These are phyloP conservation scores for Clistopyga incitator DNA, from an alignment of 2,888 invertebrate species.

Conservation along the genomic window DNA sequence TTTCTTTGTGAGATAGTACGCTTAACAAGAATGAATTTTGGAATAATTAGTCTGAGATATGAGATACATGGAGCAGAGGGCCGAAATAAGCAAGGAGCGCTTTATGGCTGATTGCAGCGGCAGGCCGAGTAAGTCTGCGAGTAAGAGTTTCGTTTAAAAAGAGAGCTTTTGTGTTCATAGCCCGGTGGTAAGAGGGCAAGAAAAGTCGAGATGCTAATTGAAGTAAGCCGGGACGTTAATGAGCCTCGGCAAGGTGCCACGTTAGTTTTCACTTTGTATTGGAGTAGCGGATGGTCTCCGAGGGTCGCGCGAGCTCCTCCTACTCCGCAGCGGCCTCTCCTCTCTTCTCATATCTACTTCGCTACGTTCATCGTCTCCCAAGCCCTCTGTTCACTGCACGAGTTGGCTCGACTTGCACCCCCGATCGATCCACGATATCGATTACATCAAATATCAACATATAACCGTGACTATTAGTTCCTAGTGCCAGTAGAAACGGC, in stretches of 20 bases:
- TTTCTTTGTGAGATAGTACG: too few species aligned
- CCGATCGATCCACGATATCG: conserved; percentile 63
- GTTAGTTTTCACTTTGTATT: conserved; percentile 57
- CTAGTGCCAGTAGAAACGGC: conserved; percentile 33
- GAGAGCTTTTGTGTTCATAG: conserved; percentile 25
- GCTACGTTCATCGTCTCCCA: not conserved
- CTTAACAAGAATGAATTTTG: too few species aligned
- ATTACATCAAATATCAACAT: conserved; percentile 29
- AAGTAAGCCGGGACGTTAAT: conserved; percentile 60
- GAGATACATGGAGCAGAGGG: not conserved
- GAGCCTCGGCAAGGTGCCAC: conserved; percentile 57
- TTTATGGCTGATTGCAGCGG: not conserved
- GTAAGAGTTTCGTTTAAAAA: conserved; percentile 25
- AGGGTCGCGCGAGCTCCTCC: not conserved
- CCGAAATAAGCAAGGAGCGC: not conserved
- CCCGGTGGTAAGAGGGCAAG: conserved; percentile 11
- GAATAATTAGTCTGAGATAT: not conserved
- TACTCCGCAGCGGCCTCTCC: conserved; percentile 10
- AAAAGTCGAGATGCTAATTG: conserved; percentile 63
- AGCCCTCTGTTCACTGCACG: not conserved
- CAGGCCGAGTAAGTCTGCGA: not conserved
- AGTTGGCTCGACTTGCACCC: conserved; percentile 51
- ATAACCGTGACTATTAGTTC: conserved; percentile 26
- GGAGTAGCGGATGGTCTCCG: conserved; percentile 43
- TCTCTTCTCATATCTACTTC: conserved; percentile 17